Base-by-base conservation (phyloP, 2,113 vertebrate species). In the Crotalus viridis region DNA sequence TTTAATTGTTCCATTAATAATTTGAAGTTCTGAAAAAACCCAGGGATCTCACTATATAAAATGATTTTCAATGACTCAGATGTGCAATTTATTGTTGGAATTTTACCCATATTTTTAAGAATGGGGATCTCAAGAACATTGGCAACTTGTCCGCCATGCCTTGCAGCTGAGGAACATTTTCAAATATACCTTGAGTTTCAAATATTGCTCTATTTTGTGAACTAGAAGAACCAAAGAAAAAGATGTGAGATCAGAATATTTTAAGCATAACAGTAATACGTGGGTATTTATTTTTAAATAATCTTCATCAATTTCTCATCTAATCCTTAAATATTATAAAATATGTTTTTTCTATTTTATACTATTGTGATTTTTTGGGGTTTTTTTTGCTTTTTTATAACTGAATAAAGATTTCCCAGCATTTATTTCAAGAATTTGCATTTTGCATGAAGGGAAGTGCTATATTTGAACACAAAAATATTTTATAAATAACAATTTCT, bases 1-100 rank as follows among this genome's bases (percentile, higher is more conserved):
- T 96, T 95, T 97, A 97, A 97, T 97, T 97, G 94, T 90, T 94
- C 91, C 88, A 93, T 96, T 96, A 97, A 97, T 94, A 97, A 96
- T 96, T 89, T 96, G 52, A 92, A 95, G 94, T 94, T 85, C 91
- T 91, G 33, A 94, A 96, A 96, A 96, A 81, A 94, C 89, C 61
- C 15, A 56, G 95, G 95, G 93, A 91, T 1, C 59, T 15, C 74
- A 64, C 93, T 55, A 95, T 28, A 95, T 92, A 95, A 96, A 97
- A 95, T 0, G 0, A 2, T 91, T 95, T 96, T 95, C 85, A 97
- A 86, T 85, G 93, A 55, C 89, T 55, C 92, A 97, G 93, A 89
- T 95, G 89, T 93, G 52, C 92, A 97, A 96, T 96, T 95, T 61
- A 97, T 96, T 95, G 94, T 5, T 94, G 90, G 13, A 90, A 69